These are phyloP conservation scores for Bothrops jararaca DNA, from an alignment of 2,113 vertebrate species.

Conservation along the genomic window DNA sequence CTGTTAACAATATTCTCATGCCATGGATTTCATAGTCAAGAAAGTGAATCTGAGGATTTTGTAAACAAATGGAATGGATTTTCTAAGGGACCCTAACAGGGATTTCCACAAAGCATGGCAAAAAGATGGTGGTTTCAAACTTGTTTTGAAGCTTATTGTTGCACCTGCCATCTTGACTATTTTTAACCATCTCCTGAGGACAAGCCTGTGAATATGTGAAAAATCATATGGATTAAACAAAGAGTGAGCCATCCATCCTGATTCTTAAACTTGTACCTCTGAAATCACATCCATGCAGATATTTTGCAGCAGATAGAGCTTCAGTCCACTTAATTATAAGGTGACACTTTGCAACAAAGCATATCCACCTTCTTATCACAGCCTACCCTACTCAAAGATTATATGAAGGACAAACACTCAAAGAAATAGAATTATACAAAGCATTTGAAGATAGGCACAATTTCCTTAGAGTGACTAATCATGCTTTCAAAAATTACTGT, in stretches of 20 bases:
- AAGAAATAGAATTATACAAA: conserved; percentile 41
- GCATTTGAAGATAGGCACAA: conserved; percentile 66
- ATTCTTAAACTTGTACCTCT: neutral
- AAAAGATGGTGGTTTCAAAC: neutral
- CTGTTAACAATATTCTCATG: neutral
- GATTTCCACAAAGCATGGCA: neutral
- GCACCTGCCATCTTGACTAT: neutral
- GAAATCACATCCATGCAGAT: neutral
- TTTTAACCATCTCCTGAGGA: neutral
- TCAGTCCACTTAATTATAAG: conserved; percentile 2
- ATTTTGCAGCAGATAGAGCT: neutral
- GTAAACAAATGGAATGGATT: neutral
- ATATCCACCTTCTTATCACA: conserved; percentile 39
- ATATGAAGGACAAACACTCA: conserved; percentile 68
- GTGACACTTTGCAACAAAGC: conserved; percentile 44
- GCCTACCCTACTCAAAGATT: conserved; percentile 10
- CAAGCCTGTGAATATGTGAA: neutral
- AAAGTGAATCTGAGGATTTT: neutral
- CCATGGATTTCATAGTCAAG: neutral
- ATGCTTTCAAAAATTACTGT: conserved; percentile 67
- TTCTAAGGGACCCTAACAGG: neutral
- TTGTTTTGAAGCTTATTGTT: neutral
- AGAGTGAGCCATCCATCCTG: neutral
- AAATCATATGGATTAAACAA: neutral
- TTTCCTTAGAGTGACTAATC: conserved; percentile 69